Base-by-base conservation (phyloP, 2,888 invertebrate species). In the Rhagophthalmus giganteus region DNA sequence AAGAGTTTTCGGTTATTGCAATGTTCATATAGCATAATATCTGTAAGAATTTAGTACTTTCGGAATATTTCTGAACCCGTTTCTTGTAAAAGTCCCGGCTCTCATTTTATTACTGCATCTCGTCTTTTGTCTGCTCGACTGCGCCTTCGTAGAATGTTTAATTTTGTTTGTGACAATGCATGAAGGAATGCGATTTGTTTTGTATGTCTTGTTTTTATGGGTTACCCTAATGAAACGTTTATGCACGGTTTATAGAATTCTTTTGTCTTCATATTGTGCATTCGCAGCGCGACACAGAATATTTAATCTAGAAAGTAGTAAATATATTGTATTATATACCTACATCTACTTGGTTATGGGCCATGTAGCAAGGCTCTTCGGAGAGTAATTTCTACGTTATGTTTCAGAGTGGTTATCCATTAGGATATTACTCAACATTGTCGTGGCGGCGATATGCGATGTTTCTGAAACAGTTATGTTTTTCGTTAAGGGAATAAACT, bases 151-250 rank as follows among this genome's bases (percentile, higher is more conserved):
- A 50, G 50, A 55, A 55, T 42, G 42, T 51, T 55, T 51, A 55
- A 51, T 55, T 55, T 54, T 54, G 46, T 50, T 54, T 54, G 50
- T 54, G 49, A 54, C 49, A 49, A 54, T 48, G 40, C 49, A 41
- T 45, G 49, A 54, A 45, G 45, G 54, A 54, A 45, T 49, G 49
- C 54, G 40, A 40, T 45, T 49, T 51, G 49, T 54, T 54, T 24
- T 52, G 47, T 52, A 40, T 28, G 38, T 42, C 42, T 44, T 50
- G 44, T 39, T 50, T 42, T 50, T 50, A 50, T 50, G 38, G 50
- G 44, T 50, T 38, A 39, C 24, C 32, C 45, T 39, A 45, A 51
- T 45, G 45, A 52, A 52, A 52, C 40, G 46, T 37, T 40, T 52
- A 47, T 40, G 35, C 46, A 47, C 33, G 34, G 26, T 40, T 52